These are phyloP conservation scores for Deroplatys truncata DNA, from an alignment of 2,888 invertebrate species.

Conservation along the genomic window DNA sequence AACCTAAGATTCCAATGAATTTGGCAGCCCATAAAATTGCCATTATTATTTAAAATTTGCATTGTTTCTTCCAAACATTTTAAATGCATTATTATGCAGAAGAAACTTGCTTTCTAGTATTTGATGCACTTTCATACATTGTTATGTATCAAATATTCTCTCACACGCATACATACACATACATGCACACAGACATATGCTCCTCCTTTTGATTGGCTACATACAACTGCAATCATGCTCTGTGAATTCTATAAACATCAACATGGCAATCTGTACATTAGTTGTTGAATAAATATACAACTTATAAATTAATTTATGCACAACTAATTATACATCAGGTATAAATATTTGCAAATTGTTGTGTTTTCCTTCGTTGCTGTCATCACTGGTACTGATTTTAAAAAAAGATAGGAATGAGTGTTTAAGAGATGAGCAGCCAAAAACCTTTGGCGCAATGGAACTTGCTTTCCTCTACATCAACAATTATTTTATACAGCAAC, in stretches of 20 bases:
- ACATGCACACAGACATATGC: background rate
- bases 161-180: background rate
- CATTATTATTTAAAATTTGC: background rate
- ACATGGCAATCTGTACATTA: background rate
- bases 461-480: background rate
- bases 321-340: background rate
- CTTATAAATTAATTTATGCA: constrained; percentile 6
- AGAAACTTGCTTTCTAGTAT: background rate
- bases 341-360: constrained; percentile 7
- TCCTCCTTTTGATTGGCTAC: background rate
- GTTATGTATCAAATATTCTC: background rate
- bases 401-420: background rate
- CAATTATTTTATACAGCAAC: background rate
- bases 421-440: background rate
- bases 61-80: background rate
- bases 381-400: background rate
- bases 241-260: background rate
- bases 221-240: background rate
- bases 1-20: background rate
- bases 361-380: constrained; percentile 2
- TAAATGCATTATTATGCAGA: background rate
- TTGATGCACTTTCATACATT: background rate
- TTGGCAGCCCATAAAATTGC: background rate
- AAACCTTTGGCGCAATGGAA: background rate
- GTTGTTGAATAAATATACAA: background rate